phyloP scores from a whole-genome alignment of 2,113 vertebrate species.

The Tachysurus vachellii region DNA sequence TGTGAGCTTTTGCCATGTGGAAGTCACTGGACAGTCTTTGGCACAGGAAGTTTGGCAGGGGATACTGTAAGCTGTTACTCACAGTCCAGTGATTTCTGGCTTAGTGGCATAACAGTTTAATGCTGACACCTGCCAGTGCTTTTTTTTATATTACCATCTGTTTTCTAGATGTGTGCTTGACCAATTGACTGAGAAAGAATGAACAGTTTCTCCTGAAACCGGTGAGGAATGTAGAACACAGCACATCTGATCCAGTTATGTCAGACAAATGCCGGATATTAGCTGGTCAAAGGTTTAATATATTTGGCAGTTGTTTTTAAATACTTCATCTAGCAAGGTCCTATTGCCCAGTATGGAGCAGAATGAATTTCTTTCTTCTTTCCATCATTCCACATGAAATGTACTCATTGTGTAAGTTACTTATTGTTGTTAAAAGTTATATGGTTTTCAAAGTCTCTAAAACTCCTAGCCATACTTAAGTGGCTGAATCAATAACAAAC shows the following conservation, averaged over 20 bases:
- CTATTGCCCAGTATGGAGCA: background rate
- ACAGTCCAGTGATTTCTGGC: constrained; percentile 39
- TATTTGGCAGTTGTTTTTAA: background rate
- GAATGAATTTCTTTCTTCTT: background rate
- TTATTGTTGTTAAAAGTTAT: background rate
- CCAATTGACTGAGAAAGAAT: background rate
- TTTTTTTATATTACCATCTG: constrained; percentile 37
- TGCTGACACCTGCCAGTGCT: constrained; percentile 37
- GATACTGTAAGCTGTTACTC: constrained; percentile 26
- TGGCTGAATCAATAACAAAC: constrained; percentile 33
- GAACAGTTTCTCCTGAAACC: background rate
- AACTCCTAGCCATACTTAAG: constrained; percentile 6
- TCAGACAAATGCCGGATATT: background rate
- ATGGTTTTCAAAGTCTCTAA: background rate
- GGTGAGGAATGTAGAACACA: background rate
- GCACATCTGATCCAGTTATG: background rate
- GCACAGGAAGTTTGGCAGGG: constrained; percentile 1
- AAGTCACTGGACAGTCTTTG: constrained; percentile 28
- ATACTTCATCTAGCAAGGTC: background rate
- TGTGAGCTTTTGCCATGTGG: constrained; percentile 21
- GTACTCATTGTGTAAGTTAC: background rate
- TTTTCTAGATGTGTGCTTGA: constrained; percentile 36
- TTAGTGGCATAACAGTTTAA: constrained; percentile 28
- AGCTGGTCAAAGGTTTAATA: background rate
- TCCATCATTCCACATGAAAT: background rate